Evolutionary conservation across 1,140 invertebrate species (phyloP), one percentile per base, ranked within the genome.

Genomic region (Hypsibius dujardini): DNA sequence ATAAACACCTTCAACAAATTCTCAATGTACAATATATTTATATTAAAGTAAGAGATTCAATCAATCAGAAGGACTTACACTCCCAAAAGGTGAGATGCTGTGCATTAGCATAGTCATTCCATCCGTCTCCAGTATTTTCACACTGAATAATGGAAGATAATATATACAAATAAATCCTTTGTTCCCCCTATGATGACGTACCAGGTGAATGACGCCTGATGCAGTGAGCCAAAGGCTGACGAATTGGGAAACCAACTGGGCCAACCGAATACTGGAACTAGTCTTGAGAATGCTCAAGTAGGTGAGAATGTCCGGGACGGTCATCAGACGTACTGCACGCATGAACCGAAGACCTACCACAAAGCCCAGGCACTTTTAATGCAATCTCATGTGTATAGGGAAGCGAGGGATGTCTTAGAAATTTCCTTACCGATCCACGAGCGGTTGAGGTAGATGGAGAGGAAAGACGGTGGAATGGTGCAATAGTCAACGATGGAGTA

Each of bases 401-500:
- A n/a, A n/a, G n/a, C n/a, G n/a, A n/a, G n/a, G n/a, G n/a, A n/a
- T n/a, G n/a, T n/a, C n/a, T n/a, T n/a, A n/a, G n/a, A n/a, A n/a
- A n/a, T n/a, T n/a, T n/a, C n/a, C n/a, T n/a, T n/a, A n/a, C 95
- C 95, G 83, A 99, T 94, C 95, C 95, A 99, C 82, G 40, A 28
- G 83, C 96, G 88, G 86, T 98, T 92, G 83, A 99, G 86, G 85
- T 98, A 98, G 85, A 99, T 98, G 81, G 96, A 96, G 81, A 98
- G 94, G 86, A 99, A 99, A 83, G 95, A 98, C 84, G 95, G 96
- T 84, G 96, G 95, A 87, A 99, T 99, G 84, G 96, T 99, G 86
- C 97, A 98, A 84, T 98, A 98, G 85, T 99, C 96, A 85, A 99
- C 95, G 85, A 98, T 96, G 80, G 93, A 97, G 85, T 98, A 98